Evolutionary conservation across 2,113 vertebrate genomes (phyloP).

Genomic region (Petrocephalus zakoni): DNA sequence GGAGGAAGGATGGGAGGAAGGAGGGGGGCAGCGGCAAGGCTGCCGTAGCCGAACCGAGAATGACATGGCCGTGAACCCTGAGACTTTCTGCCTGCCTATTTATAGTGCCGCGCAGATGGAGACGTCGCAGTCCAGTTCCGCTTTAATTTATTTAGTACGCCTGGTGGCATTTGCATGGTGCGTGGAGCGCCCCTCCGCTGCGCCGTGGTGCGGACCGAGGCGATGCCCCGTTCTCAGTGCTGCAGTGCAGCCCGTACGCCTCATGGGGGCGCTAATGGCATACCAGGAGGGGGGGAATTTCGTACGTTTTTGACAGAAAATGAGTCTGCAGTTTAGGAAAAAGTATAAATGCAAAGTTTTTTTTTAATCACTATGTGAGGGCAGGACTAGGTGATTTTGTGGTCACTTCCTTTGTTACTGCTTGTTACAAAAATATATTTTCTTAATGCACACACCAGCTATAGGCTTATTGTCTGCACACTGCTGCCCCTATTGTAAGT

Average conservation of each 20-base stretch:
- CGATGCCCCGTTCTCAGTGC: background rate
- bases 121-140: background rate
- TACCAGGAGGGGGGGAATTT: background rate
- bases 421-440: background rate
- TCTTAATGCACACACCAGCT: background rate
- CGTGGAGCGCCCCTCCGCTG: background rate
- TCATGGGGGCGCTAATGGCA: background rate
- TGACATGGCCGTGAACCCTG: background rate
- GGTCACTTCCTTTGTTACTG: background rate
- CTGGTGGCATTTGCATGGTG: background rate
- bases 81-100: background rate
- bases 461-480: background rate
- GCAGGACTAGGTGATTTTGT: background rate
- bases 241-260: background rate
- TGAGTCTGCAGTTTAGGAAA: background rate
- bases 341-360: background rate
- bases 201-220: background rate
- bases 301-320: background rate
- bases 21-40: background rate
- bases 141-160: background rate
- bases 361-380: background rate
- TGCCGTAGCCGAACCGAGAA: background rate
- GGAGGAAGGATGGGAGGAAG: too few species aligned
- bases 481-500: background rate
- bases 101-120: background rate